phyloP scores from a whole-genome alignment of 2,797 vertebrate species.

The Falco cherrug region DNA sequence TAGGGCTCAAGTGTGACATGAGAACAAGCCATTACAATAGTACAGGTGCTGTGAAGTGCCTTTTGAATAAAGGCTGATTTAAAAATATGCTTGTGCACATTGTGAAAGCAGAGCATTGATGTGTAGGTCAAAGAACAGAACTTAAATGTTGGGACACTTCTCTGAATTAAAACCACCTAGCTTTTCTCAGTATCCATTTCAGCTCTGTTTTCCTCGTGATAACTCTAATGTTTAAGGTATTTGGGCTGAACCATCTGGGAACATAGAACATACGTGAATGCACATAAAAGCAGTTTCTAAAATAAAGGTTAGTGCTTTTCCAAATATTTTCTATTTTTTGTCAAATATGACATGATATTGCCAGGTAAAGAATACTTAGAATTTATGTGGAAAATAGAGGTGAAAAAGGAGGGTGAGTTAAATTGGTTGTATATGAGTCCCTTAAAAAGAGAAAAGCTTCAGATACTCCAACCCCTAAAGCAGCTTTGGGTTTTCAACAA shows the following conservation, averaged over 20 bases:
- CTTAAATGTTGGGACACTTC: slow-evolving; percentile 44
- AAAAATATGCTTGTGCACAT: slow-evolving; percentile 57
- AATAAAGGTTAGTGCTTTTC: slow-evolving; percentile 49
- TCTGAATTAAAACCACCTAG: slow-evolving; percentile 41
- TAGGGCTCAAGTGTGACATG: neutral
- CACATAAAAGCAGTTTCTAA: slow-evolving; percentile 30
- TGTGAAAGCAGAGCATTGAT: neutral
- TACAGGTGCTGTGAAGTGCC: neutral
- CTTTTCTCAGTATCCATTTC: neutral
- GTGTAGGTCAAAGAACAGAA: slow-evolving; percentile 25
- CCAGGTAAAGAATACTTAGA: neutral
- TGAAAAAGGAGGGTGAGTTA: neutral
- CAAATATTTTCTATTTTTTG: neutral
- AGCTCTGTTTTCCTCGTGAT: neutral
- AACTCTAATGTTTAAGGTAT: neutral
- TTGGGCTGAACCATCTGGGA: slow-evolving; percentile 24
- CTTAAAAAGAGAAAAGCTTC: neutral
- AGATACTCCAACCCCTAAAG: neutral
- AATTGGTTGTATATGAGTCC: neutral
- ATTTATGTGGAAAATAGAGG: neutral
- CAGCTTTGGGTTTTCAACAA: neutral
- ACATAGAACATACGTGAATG: neutral
- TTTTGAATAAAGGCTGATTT: neutral
- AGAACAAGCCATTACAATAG: neutral
- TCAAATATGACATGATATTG: slow-evolving; percentile 4